phyloP scores from a whole-genome alignment of 2,113 vertebrate genomes.

The Symphodus melops region DNA sequence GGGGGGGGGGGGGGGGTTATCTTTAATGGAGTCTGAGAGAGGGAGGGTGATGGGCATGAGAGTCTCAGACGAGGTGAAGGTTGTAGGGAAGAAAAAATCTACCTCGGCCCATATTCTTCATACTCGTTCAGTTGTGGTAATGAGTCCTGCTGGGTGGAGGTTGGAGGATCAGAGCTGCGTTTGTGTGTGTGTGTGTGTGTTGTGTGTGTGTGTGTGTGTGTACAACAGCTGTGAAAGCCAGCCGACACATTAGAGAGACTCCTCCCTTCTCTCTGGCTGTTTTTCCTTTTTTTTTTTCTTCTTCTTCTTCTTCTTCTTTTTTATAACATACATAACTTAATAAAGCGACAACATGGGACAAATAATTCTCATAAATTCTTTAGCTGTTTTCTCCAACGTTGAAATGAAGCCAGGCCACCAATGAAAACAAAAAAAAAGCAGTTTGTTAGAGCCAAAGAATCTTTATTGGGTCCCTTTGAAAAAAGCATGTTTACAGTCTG shows the following conservation, averaged over 20 bases:
- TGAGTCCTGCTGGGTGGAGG: slow-evolving; percentile 67
- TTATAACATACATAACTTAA: too few relatives aligned
- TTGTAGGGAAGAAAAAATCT: slow-evolving; percentile 20
- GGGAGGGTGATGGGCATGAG: slow-evolving; percentile 42
- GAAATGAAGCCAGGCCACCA: too few relatives aligned
- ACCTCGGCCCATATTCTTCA: slow-evolving; percentile 12
- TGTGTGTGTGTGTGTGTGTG: too few relatives aligned
- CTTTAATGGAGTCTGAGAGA: slow-evolving; percentile 52
- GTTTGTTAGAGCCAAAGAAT: too few relatives aligned
- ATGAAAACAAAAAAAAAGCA: too few relatives aligned
- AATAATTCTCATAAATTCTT: too few relatives aligned
- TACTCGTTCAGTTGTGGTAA: slow-evolving; percentile 46
- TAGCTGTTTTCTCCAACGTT: too few relatives aligned
- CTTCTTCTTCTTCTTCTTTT: neutral
- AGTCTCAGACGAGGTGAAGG: slow-evolving; percentile 71
- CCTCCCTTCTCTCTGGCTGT: neutral
- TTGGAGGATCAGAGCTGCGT: slow-evolving; percentile 33
- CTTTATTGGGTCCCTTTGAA: too few relatives aligned
- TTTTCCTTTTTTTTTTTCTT: neutral
- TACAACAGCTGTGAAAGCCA: neutral
- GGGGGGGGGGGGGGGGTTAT: slow-evolving; percentile 44
- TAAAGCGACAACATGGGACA: too few relatives aligned
- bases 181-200: slow-evolving; percentile 8
- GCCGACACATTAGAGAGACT: slow-evolving; percentile 50
- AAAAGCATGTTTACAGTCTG: too few relatives aligned